Conservation (phyloP, 2,888 invertebrate species). For the Emesis furor region DNA sequence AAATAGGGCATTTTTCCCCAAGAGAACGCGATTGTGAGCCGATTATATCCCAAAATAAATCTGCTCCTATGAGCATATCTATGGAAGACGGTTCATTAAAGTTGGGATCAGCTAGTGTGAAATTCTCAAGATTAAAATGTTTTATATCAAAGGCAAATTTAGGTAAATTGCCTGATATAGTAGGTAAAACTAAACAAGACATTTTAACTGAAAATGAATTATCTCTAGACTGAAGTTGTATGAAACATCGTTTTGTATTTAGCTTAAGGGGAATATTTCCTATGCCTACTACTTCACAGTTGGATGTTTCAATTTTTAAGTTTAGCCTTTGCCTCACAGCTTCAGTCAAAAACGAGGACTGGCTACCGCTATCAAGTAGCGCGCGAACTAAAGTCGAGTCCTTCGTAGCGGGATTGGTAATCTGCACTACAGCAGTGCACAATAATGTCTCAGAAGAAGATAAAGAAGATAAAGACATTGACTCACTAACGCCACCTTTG, state of each 20-base stretch:
- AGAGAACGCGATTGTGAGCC: constrained; percentile 37
- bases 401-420: background rate
- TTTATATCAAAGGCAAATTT: constrained; percentile 7
- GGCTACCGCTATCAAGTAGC: background rate
- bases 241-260: background rate
- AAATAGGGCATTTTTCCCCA: constrained; percentile 41
- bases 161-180: constrained; percentile 15
- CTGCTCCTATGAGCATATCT: constrained; percentile 58
- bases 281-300: background rate
- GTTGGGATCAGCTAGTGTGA: constrained; percentile 58
- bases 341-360: too few species aligned
- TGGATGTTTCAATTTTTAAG: background rate
- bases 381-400: background rate
- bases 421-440: background rate
- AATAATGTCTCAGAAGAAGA: background rate
- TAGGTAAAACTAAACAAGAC: background rate
- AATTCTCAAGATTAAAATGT: constrained; percentile 30
- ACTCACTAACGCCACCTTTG: constrained; percentile 3
- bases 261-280: background rate
- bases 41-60: constrained; percentile 59
- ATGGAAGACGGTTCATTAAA: constrained; percentile 44
- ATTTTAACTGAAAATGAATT: constrained; percentile 47
- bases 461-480: background rate
- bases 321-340: too few species aligned
- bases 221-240: constrained; percentile 29